Evolutionary conservation across 2,888 invertebrate species (phyloP), one percentile per base, ranked within the genome.

Genomic region (Scaeva pyrastri): DNA sequence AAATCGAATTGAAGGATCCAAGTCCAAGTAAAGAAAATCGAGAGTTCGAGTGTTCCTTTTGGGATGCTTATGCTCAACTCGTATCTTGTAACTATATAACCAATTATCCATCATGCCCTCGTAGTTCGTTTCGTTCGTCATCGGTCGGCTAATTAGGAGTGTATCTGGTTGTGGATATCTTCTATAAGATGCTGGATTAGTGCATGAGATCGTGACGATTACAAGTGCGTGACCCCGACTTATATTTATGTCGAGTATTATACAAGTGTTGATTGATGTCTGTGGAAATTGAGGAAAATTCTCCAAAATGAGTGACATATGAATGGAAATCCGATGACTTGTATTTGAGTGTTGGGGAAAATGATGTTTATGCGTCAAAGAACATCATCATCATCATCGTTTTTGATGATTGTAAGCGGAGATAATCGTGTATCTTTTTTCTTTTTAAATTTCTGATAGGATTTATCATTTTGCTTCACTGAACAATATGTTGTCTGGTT

Each of bases 191-290:
- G 66, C n/a, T n/a, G 60, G 73, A 81, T 76, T 81, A 70, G 70
- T 80, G 50, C 55, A 71, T 76, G 68, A 76, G 73, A 82, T 86
- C 82, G 82, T 86, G 86, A 82, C 66, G 86, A 86, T 82, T 86
- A 82, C 86, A 86, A 86, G 86, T 86, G 86, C 86, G 86, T 86
- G 86, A 86, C 86, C 86, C 82, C 77, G 70, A 50, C 77, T 73
- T 52, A 48, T 48, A 45, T 23, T 2, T 16, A 16, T 62, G 64
- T 64, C 41, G 41, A 60, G 41, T 41, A 39, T n/a, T 31, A n/a
- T 31, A 77, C 77, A 82, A 86, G 86, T 86, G 86, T 78, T 86
- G 86, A 86, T 86, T 86, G 86, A 86, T 86, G 81, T 70, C 64
- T 78, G 86, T 73, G 81, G 81, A 85, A 76, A 81, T 70, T 76